Conservation (phyloP, 2,113 vertebrate species). For the Circaetus gallicus region DNA sequence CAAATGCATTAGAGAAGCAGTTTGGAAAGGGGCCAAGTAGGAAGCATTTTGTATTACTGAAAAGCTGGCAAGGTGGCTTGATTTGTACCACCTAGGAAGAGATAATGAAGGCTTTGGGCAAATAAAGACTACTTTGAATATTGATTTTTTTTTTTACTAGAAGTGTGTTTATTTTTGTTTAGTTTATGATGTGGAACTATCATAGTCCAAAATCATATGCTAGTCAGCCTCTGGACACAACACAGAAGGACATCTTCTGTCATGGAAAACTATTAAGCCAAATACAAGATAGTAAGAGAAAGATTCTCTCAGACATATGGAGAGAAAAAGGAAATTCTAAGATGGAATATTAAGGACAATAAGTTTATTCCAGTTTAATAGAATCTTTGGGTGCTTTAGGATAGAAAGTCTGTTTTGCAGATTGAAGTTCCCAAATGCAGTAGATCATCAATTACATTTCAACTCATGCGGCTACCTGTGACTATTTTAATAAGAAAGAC, state of each 20-base stretch:
- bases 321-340: neutral
- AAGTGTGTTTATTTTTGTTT: neutral
- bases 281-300: neutral
- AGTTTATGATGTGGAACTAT: neutral
- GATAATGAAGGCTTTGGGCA: neutral
- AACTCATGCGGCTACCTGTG: neutral
- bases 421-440: neutral
- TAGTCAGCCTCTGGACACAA: neutral
- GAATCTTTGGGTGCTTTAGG: neutral
- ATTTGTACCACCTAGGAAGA: neutral
- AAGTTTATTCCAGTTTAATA: neutral
- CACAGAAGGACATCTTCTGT: neutral
- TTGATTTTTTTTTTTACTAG: fast-evolving
- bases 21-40: neutral
- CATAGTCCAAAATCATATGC: neutral
- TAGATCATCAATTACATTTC: neutral
- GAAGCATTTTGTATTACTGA: neutral
- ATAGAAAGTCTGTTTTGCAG: neutral
- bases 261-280: neutral
- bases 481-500: neutral
- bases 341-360: neutral
- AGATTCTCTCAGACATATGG: neutral
- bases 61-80: neutral
- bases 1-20: neutral
- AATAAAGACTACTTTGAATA: neutral